Percentiles rank a stretch among this genome's conserved stretches.
phyloP scores from a whole-genome alignment of 2,888 invertebrate species.

The Macrostomum cliftonense region DNA sequence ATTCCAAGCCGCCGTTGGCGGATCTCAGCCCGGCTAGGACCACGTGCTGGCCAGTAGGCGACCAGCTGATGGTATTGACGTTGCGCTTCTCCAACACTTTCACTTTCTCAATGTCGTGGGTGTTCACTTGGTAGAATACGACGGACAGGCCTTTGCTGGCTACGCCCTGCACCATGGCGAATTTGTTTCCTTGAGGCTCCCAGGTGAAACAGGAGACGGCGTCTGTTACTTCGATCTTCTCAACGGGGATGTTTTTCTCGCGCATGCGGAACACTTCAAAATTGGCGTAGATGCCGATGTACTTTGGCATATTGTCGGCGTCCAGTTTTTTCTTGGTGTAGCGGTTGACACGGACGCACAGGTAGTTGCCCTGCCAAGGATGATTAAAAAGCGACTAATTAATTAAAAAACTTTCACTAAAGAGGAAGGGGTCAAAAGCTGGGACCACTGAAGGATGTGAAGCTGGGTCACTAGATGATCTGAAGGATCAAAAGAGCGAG shows the following conservation, averaged over 20 bases:
- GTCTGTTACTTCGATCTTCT: constrained; percentile 76
- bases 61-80: not conserved
- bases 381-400: too few species aligned
- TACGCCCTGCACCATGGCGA: not conserved
- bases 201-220: constrained; percentile 1
- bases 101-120: not conserved
- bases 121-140: constrained; percentile 1
- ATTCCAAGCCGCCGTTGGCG: constrained; percentile 77
- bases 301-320: constrained; percentile 72
- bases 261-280: constrained; percentile 97
- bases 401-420: too few species aligned
- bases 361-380: constrained; percentile 84
- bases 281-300: constrained; percentile 84
- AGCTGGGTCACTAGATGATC: too few species aligned
- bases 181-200: constrained; percentile 2
- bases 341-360: constrained; percentile 81
- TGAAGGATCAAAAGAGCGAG: too few species aligned
- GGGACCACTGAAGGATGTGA: too few species aligned
- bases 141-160: not conserved
- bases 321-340: constrained; percentile 68
- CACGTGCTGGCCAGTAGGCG: not conserved
- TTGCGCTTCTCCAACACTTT: not conserved
- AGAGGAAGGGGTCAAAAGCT: too few species aligned
- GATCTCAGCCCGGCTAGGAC: too few species aligned
- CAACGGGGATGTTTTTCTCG: constrained; percentile 89